These are phyloP conservation scores for Eilema caniola DNA, from an alignment of 2,888 invertebrate species.

Conservation along the genomic window DNA sequence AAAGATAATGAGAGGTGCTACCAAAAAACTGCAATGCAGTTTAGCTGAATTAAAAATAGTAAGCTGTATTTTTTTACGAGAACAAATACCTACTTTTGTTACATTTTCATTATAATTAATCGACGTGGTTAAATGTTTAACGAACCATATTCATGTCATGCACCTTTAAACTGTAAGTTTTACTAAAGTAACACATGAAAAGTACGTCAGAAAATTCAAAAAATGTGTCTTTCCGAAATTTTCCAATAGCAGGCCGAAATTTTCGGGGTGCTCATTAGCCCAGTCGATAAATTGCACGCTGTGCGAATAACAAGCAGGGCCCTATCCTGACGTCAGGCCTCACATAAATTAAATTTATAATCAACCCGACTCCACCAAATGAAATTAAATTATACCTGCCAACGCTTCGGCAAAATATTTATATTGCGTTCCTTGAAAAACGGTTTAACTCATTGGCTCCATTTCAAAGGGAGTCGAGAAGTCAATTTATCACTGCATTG, in stretches of 20 bases:
- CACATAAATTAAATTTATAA: slow-evolving; percentile 85
- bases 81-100: no score
- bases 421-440: slow-evolving; percentile 74
- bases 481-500: slow-evolving; percentile 63
- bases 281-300: slow-evolving; percentile 75
- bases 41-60: no score
- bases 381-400: slow-evolving; percentile 83
- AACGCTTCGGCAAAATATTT: slow-evolving; percentile 79
- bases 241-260: not conserved
- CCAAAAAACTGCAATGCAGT: no score
- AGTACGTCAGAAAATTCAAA: not conserved
- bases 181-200: no score
- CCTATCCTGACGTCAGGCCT: slow-evolving; percentile 69
- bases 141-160: no score
- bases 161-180: no score
- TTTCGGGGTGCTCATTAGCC: slow-evolving; percentile 68
- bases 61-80: no score
- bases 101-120: no score
- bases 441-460: slow-evolving; percentile 65
- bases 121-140: no score
- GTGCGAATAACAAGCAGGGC: slow-evolving; percentile 76
- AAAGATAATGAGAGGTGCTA: no score
- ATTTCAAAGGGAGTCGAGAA: slow-evolving; percentile 62
- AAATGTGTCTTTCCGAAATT: not conserved
- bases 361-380: slow-evolving; percentile 78